Base-by-base conservation (phyloP, 2,113 vertebrate species). In the Neodontobutis hainanensis region DNA sequence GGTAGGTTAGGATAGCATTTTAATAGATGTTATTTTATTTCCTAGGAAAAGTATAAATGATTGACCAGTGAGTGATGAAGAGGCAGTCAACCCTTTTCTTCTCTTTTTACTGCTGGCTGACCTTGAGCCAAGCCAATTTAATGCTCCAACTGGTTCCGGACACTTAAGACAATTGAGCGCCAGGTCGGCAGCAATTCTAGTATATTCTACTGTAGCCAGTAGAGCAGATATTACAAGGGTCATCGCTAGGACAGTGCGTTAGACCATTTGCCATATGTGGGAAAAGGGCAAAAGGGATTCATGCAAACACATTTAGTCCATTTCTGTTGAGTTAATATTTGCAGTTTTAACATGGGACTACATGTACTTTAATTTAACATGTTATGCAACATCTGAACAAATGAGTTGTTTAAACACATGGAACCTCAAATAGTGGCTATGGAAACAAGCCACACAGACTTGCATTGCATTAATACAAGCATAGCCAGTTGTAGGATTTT, bases 271-370 rank as follows among this genome's bases (percentile, higher is more conserved):
- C 43, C 7, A 4, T 27, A 8, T 76, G 68, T 73, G 2, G 5
- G 70, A 67, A 49, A 68, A 44, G 46, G 51, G 34, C 32, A 27
- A 47, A 73, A 57, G 55, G 35, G 48, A 47, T 38, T 67, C 27
- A 55, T 58, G 52, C 78, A 86, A 83, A 87, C 73, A 80, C 51
- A 73, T 73, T 56, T 53, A 2, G 57, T 68, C 73, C 73, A 77
- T 81, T 49, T 72, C 44, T 11, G 35, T 15, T 38, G 38, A 50
- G 65, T 68, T 68, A 84, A 84, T 86, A 84, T 85, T 81, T 85
- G 70, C 34, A 16, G 42, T 77, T 61, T 70, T 48, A 35, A 62
- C 61, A 55, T 69, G 53, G 35, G 74, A 61, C 36, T 32, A 67
- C 12, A 9, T 53, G 8, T 6, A 56, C 19, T 53, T 34, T n/a